Percentiles rank a stretch among this genome's conserved stretches.
These are phyloP conservation scores for Tyto alba DNA, from an alignment of 2,113 vertebrate species.

Conservation along the genomic window DNA sequence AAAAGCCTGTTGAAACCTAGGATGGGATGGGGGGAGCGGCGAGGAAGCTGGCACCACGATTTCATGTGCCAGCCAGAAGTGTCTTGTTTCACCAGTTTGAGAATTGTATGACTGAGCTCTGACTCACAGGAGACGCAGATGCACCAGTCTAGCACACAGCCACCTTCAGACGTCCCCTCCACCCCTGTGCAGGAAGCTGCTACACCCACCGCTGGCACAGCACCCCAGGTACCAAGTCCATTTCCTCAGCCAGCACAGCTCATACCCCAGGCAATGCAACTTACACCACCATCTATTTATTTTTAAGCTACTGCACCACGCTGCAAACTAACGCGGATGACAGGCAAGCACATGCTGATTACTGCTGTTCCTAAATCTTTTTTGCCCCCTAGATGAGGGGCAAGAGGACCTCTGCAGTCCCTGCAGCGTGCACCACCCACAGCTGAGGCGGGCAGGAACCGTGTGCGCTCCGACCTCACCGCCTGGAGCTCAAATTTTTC, in stretches of 20 bases:
- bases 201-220: slow-evolving; percentile 5
- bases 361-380: accelerated
- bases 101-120: background rate
- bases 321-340: background rate
- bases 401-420: background rate
- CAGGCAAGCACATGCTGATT: background rate
- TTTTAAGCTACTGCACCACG: background rate
- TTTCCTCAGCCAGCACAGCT: background rate
- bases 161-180: background rate
- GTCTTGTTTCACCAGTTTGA: slow-evolving; percentile 8
- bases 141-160: background rate
- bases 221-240: background rate
- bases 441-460: background rate
- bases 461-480: background rate
- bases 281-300: background rate
- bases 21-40: background rate
- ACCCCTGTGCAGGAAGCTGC: background rate
- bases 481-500: background rate
- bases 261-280: background rate
- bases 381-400: background rate
- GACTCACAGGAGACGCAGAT: background rate
- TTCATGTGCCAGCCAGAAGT: background rate
- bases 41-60: background rate
- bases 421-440: background rate
- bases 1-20: background rate